Percentiles rank a stretch among this genome's conserved stretches.
Conservation (phyloP, 2,113 vertebrate genomes). For the Limanda limanda region DNA sequence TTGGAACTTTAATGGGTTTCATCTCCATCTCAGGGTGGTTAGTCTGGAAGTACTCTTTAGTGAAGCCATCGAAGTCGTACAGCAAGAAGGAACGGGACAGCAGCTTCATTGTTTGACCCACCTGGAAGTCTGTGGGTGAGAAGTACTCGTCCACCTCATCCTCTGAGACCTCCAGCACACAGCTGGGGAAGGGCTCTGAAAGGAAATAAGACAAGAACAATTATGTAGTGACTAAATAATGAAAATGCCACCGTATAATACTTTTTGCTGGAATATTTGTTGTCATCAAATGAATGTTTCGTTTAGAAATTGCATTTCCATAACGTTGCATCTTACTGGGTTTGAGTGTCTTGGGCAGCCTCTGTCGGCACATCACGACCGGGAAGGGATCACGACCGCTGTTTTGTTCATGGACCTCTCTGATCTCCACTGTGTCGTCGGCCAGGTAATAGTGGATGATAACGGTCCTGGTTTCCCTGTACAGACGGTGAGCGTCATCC, state of each 20-base stretch:
- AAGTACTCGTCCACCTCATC: constrained; percentile 92
- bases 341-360: constrained; percentile 85
- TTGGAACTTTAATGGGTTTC: constrained; percentile 75
- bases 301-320: too few relatives aligned
- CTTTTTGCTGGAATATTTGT: too few relatives aligned
- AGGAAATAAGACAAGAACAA: neutral
- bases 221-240: too few relatives aligned
- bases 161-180: constrained; percentile 89
- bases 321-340: constrained; percentile 51
- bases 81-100: constrained; percentile 89
- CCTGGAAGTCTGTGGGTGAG: constrained; percentile 89
- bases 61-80: constrained; percentile 91
- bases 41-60: constrained; percentile 85
- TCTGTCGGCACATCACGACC: constrained; percentile 86
- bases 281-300: too few relatives aligned
- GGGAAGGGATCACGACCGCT: constrained; percentile 90
- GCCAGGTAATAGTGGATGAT: constrained; percentile 91
- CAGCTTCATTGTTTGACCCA: constrained; percentile 86
- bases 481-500: constrained; percentile 83
- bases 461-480: constrained; percentile 81
- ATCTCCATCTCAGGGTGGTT: constrained; percentile 86
- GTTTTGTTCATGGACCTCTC: constrained; percentile 87
- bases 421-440: constrained; percentile 91
- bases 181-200: constrained; percentile 88
- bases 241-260: too few relatives aligned